phyloP scores from a whole-genome alignment of 2,797 vertebrate genomes.

The Delichon dasypus region DNA sequence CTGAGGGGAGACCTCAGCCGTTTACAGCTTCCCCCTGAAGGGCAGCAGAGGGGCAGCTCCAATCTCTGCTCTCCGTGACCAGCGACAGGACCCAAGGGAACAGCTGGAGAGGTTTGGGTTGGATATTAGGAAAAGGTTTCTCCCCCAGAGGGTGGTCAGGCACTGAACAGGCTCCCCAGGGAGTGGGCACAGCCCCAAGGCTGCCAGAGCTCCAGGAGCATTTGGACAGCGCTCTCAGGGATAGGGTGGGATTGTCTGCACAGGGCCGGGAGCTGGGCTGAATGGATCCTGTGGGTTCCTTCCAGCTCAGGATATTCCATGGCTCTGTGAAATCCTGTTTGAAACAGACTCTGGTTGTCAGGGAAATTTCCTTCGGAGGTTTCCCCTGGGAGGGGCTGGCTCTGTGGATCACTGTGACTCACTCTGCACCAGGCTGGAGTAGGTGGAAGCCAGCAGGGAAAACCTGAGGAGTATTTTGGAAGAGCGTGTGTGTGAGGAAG shows the following conservation, averaged over 20 bases:
- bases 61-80: background rate
- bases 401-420: slow-evolving; percentile 5
- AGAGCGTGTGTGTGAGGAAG: background rate
- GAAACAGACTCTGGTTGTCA: background rate
- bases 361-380: background rate
- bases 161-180: background rate
- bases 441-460: background rate
- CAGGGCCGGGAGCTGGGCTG: background rate
- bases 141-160: background rate
- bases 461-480: background rate
- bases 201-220: fast-evolving
- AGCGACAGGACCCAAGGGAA: background rate
- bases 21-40: background rate
- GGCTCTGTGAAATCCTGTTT: background rate
- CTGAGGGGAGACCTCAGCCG: background rate
- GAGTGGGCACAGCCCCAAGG: background rate
- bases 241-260: background rate
- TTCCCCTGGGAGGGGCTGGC: background rate
- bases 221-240: background rate
- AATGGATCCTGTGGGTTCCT: background rate
- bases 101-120: background rate
- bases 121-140: background rate
- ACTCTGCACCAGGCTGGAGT: background rate
- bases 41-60: background rate
- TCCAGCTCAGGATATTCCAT: background rate